Base-by-base conservation (phyloP, 2,113 vertebrate genomes). In the Chloropsis cyanopogon region DNA sequence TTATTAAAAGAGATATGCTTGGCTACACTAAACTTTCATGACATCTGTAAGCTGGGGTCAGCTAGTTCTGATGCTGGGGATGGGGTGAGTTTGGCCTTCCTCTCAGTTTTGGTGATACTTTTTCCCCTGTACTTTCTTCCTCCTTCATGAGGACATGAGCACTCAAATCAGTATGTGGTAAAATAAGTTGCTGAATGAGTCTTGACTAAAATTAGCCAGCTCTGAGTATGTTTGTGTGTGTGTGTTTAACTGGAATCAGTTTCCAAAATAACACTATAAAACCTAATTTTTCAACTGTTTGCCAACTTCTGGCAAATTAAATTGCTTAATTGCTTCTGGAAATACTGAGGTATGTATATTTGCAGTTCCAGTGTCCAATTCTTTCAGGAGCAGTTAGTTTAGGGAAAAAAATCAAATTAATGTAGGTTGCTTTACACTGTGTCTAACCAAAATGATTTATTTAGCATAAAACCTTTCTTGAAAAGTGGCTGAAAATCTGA, bases 61-160 rank as follows among this genome's bases (percentile, higher is more conserved):
- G 18, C 5, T 28, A 24, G 6, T 47, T 94, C 47, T 75, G 25
- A 11, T 33, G 9, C n/a, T 65, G 41, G 12, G 26, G 78, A 75
- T 6, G 7, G 15, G 3, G 1, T 39, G 15, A 61, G 4, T 70
- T 78, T 64, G 31, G 7, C 13, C 59, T 70, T 91, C 20, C 6
- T 41, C 12, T 44, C 35, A 42, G 13, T 61, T 80, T 12, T 35
- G 4, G 7, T 68, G 6, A 7, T 56, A 5, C 3, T 47, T 85
- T 83, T 35, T 11, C 20, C 1, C 13, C 10, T 50, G 2, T 41
- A 8, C 5, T 70, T 72, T 28, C 14, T 79, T 54, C 8, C 49
- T 80, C 11, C 2, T 47, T 60, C 12, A 13, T 11, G 4, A 31
- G 2, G 54, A 44, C 17, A 29, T 1, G 11, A 65, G 3, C 5